These are phyloP conservation scores for Oreochromis tanganicae DNA, from an alignment of 2,113 vertebrate species.

Conservation along the genomic window DNA sequence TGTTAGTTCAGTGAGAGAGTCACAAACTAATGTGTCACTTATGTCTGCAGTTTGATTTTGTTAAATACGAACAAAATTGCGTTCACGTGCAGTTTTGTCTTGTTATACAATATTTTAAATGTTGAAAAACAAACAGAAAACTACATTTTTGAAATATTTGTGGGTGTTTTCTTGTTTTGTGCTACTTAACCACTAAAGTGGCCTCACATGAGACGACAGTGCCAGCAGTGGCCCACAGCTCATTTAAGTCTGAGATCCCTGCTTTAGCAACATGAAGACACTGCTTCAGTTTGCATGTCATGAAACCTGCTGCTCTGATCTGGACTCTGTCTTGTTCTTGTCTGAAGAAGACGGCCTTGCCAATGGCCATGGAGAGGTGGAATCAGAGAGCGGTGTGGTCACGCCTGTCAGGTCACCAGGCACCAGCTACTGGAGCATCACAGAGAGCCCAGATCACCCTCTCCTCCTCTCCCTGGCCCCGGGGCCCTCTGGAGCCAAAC, in stretches of 20 bases:
- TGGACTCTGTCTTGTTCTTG: neutral
- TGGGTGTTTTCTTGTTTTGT: neutral
- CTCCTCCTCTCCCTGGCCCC: constrained; percentile 67
- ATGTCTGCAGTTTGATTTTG: neutral
- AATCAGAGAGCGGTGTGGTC: neutral
- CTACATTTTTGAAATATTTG: rapidly evolving
- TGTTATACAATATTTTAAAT: rapidly evolving
- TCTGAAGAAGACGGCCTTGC: constrained; percentile 52
- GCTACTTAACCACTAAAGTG: neutral
- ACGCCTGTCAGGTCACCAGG: constrained; percentile 58
- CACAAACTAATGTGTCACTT: neutral
- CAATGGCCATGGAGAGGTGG: constrained; percentile 61
- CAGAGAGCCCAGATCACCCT: constrained; percentile 61
- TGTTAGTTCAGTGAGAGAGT: no score
- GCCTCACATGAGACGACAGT: neutral
- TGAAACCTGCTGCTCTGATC: neutral
- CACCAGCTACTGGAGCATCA: constrained; percentile 78
- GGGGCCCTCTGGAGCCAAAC: constrained; percentile 66
- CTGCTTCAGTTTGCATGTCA: neutral
- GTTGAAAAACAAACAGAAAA: neutral
- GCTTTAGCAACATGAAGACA: neutral
- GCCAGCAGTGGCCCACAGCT: neutral
- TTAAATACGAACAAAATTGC: neutral
- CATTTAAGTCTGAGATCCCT: rapidly evolving
- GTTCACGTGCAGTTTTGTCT: rapidly evolving